These are phyloP conservation scores for Onychomys torridus DNA, from an alignment of 2,797 vertebrate genomes.

Conservation along the genomic window DNA sequence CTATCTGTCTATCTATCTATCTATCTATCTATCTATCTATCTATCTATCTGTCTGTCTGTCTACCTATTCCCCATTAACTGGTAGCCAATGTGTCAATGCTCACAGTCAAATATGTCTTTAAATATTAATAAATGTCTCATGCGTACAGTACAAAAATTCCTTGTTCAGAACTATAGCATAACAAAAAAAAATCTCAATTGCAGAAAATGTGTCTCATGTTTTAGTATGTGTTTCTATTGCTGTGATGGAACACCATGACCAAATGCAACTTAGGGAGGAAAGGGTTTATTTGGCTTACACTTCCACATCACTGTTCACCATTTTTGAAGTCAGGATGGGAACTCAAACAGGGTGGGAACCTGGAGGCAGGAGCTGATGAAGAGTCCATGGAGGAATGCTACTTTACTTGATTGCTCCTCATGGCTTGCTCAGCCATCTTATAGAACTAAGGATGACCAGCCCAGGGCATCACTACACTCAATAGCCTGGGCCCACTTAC, in stretches of 20 bases:
- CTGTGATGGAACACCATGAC: too few relatives aligned
- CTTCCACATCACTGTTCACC: background rate
- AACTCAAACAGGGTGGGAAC: background rate
- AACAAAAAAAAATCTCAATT: background rate
- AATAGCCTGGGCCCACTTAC: background rate
- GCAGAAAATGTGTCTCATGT: background rate
- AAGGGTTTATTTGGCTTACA: background rate
- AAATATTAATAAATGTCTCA: background rate
- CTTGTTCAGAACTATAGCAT: background rate
- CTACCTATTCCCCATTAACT: background rate
- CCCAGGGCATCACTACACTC: background rate
- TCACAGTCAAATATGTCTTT: slow-evolving; percentile 15
- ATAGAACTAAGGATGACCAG: background rate
- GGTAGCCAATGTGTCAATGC: background rate
- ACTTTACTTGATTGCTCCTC: background rate
- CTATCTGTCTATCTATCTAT: background rate
- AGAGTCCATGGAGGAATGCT: too few relatives aligned
- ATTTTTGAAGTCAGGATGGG: background rate
- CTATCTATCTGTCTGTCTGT: background rate
- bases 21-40: background rate
- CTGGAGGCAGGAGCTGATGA: background rate
- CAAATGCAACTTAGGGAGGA: background rate
- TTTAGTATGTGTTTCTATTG: background rate
- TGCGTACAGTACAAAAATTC: background rate
- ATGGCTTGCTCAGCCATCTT: background rate